A percentile compares a stretch with the other conserved stretches of the same genome.
phyloP scores from a whole-genome alignment of 2,113 vertebrate species.

The Nibea albiflora region DNA sequence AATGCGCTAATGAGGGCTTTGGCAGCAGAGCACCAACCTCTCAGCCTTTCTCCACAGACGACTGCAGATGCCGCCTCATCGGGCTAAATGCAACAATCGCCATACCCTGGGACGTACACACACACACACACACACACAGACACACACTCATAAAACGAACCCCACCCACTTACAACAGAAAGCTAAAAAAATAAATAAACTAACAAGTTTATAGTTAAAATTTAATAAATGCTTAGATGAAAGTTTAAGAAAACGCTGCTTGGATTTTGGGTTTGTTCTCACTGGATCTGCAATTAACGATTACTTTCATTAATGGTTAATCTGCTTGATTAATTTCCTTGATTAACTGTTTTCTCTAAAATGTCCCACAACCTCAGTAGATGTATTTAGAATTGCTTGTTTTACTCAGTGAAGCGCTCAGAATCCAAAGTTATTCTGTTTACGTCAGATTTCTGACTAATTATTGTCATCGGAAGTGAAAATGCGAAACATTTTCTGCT shows the following conservation, averaged over 20 bases:
- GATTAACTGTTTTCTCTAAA: too few relatives aligned
- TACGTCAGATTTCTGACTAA: not conserved
- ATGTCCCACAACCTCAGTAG: not conserved
- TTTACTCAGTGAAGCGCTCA: not conserved
- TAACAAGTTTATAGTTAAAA: not conserved
- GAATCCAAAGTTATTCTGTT: not conserved
- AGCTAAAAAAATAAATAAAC: not conserved
- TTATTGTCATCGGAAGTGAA: too few relatives aligned
- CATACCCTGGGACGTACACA: not conserved
- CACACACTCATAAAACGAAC: slow-evolving; percentile 6
- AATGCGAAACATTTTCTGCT: too few relatives aligned
- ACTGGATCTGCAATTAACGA: not conserved
- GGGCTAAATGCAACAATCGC: slow-evolving; percentile 32
- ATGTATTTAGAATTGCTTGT: not conserved
- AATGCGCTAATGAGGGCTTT: slow-evolving; percentile 36
- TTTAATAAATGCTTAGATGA: not conserved
- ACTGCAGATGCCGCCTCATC: slow-evolving; percentile 41
- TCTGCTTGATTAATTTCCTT: not conserved
- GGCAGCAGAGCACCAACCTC: slow-evolving; percentile 20
- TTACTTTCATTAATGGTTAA: not conserved
- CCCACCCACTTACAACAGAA: not conserved
- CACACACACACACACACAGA: slow-evolving; percentile 8
- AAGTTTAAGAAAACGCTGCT: not conserved
- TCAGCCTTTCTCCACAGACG: slow-evolving; percentile 22
- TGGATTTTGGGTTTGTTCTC: not conserved